Percentiles rank a stretch among this genome's conserved stretches.
Evolutionary conservation across 2,113 vertebrate species (phyloP).

Genomic region (Pterocles gutturalis): DNA sequence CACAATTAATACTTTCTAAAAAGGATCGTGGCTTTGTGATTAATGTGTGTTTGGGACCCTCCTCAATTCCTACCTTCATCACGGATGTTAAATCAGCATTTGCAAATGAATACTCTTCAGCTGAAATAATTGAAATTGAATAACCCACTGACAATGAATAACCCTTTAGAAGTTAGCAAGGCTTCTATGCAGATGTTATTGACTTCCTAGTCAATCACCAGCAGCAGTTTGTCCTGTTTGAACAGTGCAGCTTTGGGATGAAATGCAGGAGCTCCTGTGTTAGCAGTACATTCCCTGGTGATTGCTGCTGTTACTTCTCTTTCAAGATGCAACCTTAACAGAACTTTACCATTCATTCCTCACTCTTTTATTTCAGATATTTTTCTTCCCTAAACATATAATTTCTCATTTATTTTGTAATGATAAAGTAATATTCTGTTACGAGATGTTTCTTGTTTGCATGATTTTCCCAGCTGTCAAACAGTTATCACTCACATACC

Average conservation of each 20-base stretch:
- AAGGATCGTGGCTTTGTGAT: neutral
- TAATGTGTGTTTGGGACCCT: neutral
- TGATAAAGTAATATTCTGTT: neutral
- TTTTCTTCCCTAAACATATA: neutral
- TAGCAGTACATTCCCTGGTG: neutral
- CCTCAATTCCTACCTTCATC: neutral
- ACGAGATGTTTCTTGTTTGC: neutral
- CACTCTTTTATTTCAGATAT: neutral
- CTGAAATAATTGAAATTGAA: neutral
- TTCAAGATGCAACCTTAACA: neutral
- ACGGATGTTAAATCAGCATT: neutral
- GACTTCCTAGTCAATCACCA: neutral
- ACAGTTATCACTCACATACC: neutral
- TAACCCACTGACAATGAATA: neutral
- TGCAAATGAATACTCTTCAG: neutral
- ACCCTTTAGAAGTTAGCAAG: neutral
- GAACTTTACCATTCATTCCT: neutral
- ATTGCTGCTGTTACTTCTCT: neutral
- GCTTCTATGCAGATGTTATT: neutral
- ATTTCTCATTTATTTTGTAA: neutral
- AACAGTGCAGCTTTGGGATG: neutral
- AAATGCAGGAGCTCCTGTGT: neutral
- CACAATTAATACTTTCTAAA: neutral
- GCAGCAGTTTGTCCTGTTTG: neutral
- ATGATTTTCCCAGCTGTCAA: neutral